Percentiles rank a stretch among this genome's conserved stretches.
Evolutionary conservation across 1,140 invertebrate species (phyloP).

Genomic region (Acromyrmex echinatior): DNA sequence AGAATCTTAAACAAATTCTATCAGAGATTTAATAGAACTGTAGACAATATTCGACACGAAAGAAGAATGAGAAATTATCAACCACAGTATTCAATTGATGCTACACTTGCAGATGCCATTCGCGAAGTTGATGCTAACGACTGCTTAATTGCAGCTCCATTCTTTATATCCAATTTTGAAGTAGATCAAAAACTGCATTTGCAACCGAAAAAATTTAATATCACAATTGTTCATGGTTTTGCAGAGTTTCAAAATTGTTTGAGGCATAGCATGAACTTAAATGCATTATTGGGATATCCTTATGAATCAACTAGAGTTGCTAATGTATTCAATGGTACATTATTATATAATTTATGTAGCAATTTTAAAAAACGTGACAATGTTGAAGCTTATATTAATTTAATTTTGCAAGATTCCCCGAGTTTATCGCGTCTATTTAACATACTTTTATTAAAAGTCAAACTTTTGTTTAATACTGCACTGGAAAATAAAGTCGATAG

Average conservation of each 20-base stretch:
- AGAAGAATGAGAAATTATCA: slow-evolving; percentile 48
- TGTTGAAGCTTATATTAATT: slow-evolving; percentile 86
- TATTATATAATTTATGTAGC: slow-evolving; percentile 91
- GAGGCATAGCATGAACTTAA: slow-evolving; percentile 89
- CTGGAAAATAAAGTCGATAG: slow-evolving; percentile 28
- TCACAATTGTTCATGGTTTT: slow-evolving; percentile 89
- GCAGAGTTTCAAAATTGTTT: slow-evolving; percentile 91
- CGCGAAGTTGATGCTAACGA: slow-evolving; percentile 86
- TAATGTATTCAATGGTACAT: slow-evolving; percentile 90
- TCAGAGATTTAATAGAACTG: slow-evolving; percentile 67
- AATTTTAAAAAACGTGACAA: slow-evolving; percentile 87
- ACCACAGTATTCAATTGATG: slow-evolving; percentile 20
- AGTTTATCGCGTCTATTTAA: slow-evolving; percentile 85
- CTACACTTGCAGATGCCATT: slow-evolving; percentile 70
- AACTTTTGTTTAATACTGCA: slow-evolving; percentile 57
- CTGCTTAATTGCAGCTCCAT: slow-evolving; percentile 88
- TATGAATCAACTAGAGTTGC: slow-evolving; percentile 87
- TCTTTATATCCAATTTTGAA: slow-evolving; percentile 89
- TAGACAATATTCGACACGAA: slow-evolving; percentile 10
- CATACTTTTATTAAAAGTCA: slow-evolving; percentile 69
- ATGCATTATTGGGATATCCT: slow-evolving; percentile 88
- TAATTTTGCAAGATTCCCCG: slow-evolving; percentile 86
- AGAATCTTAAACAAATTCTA: slow-evolving; percentile 73
- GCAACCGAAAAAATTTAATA: slow-evolving; percentile 89
- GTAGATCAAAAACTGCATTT: slow-evolving; percentile 88